Conservation (phyloP, 1,140 invertebrate species). For the Diabrotica virgifera region DNA sequence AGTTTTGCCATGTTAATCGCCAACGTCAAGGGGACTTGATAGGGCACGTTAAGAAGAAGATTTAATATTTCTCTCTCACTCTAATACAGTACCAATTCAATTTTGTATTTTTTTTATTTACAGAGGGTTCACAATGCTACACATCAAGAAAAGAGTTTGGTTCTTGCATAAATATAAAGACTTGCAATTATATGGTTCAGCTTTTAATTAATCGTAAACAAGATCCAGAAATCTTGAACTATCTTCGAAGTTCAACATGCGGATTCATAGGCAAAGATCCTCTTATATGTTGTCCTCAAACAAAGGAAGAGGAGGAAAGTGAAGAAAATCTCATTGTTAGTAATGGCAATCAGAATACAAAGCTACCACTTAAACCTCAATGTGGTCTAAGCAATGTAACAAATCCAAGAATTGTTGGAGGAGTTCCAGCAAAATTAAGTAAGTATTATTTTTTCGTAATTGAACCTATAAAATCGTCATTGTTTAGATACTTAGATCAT, state of each 20-base stretch:
- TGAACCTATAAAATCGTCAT: too few relatives aligned
- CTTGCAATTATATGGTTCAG: slow-evolving; percentile 10
- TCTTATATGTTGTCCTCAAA: slow-evolving; percentile 53
- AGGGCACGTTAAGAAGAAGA: too few relatives aligned
- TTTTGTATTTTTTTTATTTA: neutral
- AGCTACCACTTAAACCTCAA: slow-evolving; percentile 29
- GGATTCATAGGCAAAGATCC: slow-evolving; percentile 52
- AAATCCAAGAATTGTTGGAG: slow-evolving; percentile 48
- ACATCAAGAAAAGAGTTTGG: slow-evolving; percentile 18
- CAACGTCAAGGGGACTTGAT: too few relatives aligned
- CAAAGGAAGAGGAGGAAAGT: neutral
- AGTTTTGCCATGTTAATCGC: too few relatives aligned
- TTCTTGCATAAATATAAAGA: slow-evolving; percentile 15
- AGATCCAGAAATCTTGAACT: slow-evolving; percentile 10
- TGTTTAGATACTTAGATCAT: too few relatives aligned
- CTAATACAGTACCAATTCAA: too few relatives aligned
- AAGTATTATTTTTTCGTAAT: slow-evolving; percentile 1
- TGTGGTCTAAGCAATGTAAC: slow-evolving; percentile 44
- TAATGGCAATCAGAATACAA: neutral
- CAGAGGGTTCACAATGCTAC: slow-evolving; percentile 15
- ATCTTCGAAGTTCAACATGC: slow-evolving; percentile 50
- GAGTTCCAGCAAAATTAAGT: slow-evolving; percentile 45
- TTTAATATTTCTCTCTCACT: too few relatives aligned
- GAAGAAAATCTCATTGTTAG: neutral
- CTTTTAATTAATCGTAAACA: slow-evolving; percentile 5